Evolutionary conservation across 1,140 invertebrate genomes (phyloP).

Genomic region (Drosophila pseudoobscura): DNA sequence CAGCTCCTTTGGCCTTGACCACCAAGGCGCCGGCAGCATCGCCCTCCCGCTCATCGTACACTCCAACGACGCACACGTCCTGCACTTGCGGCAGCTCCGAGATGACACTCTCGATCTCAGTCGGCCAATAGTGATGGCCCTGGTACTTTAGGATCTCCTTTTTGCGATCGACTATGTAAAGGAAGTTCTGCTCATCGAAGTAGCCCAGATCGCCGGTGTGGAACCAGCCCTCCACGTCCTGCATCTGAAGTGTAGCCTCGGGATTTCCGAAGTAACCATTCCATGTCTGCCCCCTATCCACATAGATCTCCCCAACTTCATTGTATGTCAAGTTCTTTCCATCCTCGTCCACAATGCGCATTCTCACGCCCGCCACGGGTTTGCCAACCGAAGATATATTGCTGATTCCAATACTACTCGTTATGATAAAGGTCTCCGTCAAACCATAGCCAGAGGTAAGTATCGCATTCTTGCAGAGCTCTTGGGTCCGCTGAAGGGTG

Average conservation of each 20-base stretch:
- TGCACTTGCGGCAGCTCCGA: slow-evolving; percentile 41
- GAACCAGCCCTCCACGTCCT: slow-evolving; percentile 88
- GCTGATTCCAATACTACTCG: slow-evolving; percentile 33
- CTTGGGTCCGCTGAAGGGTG: slow-evolving; percentile 37
- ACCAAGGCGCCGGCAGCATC: slow-evolving; percentile 62
- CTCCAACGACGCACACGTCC: slow-evolving; percentile 62
- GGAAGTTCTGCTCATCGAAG: slow-evolving; percentile 86
- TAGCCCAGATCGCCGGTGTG: slow-evolving; percentile 89
- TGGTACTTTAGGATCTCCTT: slow-evolving; percentile 91
- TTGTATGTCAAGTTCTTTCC: slow-evolving; percentile 60
- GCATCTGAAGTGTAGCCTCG: slow-evolving; percentile 85
- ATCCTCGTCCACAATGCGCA: slow-evolving; percentile 62
- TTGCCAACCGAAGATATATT: slow-evolving; percentile 44
- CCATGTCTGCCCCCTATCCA: slow-evolving; percentile 70
- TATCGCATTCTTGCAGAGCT: slow-evolving; percentile 40
- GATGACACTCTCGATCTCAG: slow-evolving; percentile 60
- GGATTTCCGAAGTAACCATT: slow-evolving; percentile 84
- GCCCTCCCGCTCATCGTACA: slow-evolving; percentile 51
- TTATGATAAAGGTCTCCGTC: slow-evolving; percentile 48
- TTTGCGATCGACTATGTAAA: slow-evolving; percentile 88
- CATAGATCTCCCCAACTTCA: slow-evolving; percentile 80
- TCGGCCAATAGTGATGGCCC: slow-evolving; percentile 72
- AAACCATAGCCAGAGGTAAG: slow-evolving; percentile 50
- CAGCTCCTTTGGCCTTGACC: slow-evolving; percentile 16
- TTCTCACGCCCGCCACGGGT: slow-evolving; percentile 30